Conservation (phyloP, 2,888 invertebrate species). For the Euplagia quadripunctaria region DNA sequence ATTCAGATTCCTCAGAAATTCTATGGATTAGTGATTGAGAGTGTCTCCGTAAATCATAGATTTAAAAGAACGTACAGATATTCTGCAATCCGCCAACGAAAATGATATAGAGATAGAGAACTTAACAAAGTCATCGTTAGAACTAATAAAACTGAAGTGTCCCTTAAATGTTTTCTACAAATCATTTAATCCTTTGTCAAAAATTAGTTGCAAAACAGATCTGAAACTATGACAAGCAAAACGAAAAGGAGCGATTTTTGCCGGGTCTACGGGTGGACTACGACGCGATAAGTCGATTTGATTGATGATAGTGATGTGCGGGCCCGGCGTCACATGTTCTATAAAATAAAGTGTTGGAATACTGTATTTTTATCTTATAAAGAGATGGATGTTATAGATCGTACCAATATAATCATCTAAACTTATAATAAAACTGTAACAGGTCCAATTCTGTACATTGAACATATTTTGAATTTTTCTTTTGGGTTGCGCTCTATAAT, state of each 20-base stretch:
- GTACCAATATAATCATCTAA: too few relatives aligned
- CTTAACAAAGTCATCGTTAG: too few relatives aligned
- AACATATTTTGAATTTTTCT: too few relatives aligned
- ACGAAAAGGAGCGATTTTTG: conserved; percentile 55
- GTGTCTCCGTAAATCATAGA: neutral
- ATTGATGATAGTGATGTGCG: conserved; percentile 65
- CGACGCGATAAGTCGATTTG: conserved; percentile 74
- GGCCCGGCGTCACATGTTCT: conserved; percentile 41
- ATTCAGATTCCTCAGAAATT: neutral
- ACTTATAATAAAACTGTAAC: too few relatives aligned
- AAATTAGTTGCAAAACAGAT: conserved; percentile 19
- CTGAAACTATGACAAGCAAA: conserved; percentile 48
- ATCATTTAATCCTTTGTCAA: neutral
- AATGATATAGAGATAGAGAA: neutral
- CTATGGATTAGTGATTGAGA: neutral
- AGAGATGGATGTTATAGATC: conserved; percentile 4
- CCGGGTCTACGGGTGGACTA: conserved; percentile 54
- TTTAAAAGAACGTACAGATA: neutral
- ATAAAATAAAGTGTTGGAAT: conserved; percentile 16
- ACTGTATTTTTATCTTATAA: conserved; percentile 15
- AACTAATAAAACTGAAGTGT: too few relatives aligned
- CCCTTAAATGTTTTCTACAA: neutral
- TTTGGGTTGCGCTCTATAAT: too few relatives aligned
- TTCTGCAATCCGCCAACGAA: neutral
- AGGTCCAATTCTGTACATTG: too few relatives aligned